These are phyloP conservation scores for Stegodyphus dumicola DNA, from an alignment of 1,140 invertebrate genomes.

Conservation along the genomic window DNA sequence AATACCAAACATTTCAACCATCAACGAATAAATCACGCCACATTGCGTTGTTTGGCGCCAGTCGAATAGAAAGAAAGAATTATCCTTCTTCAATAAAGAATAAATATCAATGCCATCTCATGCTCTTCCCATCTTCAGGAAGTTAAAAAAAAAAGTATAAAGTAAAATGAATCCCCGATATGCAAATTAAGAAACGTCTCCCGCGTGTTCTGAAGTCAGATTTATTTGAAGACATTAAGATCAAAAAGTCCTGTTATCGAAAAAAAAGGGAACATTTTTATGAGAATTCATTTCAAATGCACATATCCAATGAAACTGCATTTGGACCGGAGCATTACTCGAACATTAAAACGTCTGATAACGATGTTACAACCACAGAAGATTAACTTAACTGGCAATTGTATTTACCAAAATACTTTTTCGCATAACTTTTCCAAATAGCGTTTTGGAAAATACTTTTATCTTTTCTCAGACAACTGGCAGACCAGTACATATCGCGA, in stretches of 20 bases:
- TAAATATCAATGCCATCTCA: slow-evolving; percentile 10
- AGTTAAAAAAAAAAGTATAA: slow-evolving; percentile 13
- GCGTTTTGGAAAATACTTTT: background rate
- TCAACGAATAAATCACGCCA: slow-evolving; percentile 21
- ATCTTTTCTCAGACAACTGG: background rate
- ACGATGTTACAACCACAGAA: slow-evolving; percentile 10
- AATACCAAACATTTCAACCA: background rate
- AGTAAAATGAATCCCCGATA: slow-evolving; percentile 40
- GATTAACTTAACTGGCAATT: slow-evolving; percentile 29
- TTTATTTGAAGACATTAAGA: slow-evolving; percentile 51
- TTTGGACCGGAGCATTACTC: background rate
- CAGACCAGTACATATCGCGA: no score
- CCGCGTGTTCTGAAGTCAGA: slow-evolving; percentile 14
- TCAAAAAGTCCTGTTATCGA: slow-evolving; percentile 56
- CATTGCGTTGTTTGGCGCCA: slow-evolving; percentile 37
- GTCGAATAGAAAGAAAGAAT: slow-evolving; percentile 22
- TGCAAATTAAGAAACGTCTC: slow-evolving; percentile 30
- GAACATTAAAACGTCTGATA: slow-evolving; percentile 29
- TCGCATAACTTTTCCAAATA: background rate
- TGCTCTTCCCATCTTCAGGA: background rate
- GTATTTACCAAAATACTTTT: background rate
- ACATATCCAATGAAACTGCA: slow-evolving; percentile 45
- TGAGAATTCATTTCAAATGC: slow-evolving; percentile 54
- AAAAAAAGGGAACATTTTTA: slow-evolving; percentile 34
- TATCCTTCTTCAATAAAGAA: slow-evolving; percentile 25